Conservation (phyloP, 2,113 vertebrate genomes). For the Noturus placidus region DNA sequence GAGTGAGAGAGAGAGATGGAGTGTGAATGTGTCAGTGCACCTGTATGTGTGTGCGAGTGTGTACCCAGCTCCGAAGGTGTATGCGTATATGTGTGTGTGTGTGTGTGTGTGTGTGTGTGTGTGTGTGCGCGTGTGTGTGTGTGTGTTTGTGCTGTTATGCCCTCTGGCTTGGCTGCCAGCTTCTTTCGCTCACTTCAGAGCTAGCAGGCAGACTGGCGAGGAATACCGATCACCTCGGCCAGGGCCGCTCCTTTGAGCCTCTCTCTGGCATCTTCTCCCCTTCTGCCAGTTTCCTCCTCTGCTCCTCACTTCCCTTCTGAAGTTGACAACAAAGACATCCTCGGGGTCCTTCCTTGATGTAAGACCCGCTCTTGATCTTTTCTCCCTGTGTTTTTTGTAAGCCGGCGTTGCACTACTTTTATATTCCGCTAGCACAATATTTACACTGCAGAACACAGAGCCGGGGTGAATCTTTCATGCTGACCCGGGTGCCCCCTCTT, state of each 20-base stretch:
- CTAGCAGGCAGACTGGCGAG: slow-evolving; percentile 99
- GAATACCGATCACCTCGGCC: slow-evolving; percentile 99
- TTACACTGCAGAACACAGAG: slow-evolving; percentile 99
- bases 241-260: slow-evolving; percentile 99
- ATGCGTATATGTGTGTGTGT: slow-evolving; percentile 31
- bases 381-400: slow-evolving; percentile 91
- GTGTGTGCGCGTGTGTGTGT: slow-evolving; percentile 70
- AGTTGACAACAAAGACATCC: slow-evolving; percentile 99
- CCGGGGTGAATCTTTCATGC: slow-evolving; percentile 83
- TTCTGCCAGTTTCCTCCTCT: slow-evolving; percentile 99
- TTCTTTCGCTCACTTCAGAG: slow-evolving; percentile 99
- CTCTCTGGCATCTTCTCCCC: slow-evolving; percentile 99
- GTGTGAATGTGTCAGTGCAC: slow-evolving; percentile 25
- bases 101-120: slow-evolving; percentile 36
- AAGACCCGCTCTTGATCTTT: slow-evolving; percentile 99
- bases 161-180: slow-evolving; percentile 99
- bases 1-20: background rate
- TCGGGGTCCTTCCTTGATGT: slow-evolving; percentile 99
- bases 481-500: slow-evolving; percentile 55
- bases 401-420: slow-evolving; percentile 98
- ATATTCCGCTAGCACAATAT: slow-evolving; percentile 99
- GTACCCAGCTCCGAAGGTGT: slow-evolving; percentile 35
- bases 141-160: slow-evolving; percentile 99
- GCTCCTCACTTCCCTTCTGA: slow-evolving; percentile 99
- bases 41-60: slow-evolving; percentile 15